Base-by-base conservation (phyloP, 2,888 invertebrate genomes). In the Lasioglossum oenotherae region DNA sequence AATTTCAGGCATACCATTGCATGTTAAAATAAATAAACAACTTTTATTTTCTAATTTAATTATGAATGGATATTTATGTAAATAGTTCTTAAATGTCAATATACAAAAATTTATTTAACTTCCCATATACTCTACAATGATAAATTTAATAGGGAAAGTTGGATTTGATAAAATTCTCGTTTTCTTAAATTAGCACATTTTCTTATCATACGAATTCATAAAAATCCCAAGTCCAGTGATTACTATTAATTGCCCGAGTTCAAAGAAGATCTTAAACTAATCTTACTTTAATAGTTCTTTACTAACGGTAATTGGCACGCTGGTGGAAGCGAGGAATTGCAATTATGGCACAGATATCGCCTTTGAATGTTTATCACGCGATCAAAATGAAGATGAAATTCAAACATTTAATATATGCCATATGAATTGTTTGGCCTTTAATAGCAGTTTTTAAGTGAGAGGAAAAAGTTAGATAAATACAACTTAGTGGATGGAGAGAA, bases 281-380 rank as follows among this genome's bases (percentile, higher is more conserved):
- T 60, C 27, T 60, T 60, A 60, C 60, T 60, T 60, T 60, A 60
- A 67, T 19, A 35, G 67, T 67, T 67, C 35, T 67, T 35, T 16
- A 19, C 19, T 19, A 67, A 67, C 10, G 35, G 35, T 67, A 67
- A 35, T 67, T 67, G 67, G 35, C 19, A 8, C 19, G 19, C 8
- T 35, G 16, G 19, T 35, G 35, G 27, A 27, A 27, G 60, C 53
- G 23, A 53, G 27, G 35, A 31, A 35, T 67, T 35, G 31, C 19
- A 31, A 67, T 35, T 31, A 19, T 23, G 35, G 31, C 19, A 16
- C 16, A 19, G 67, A 35, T 35, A 35, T 19, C 35, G 31, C 19
- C 19, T 16, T 35, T 35, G 2, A 35, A 35, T 67, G 67, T 19
- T 67, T 19, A 67, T 67, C 10, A 19, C 16, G 67, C 19, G 31